Evolutionary conservation across 2,888 invertebrate species (phyloP).

Genomic region (Dusona sp.): DNA sequence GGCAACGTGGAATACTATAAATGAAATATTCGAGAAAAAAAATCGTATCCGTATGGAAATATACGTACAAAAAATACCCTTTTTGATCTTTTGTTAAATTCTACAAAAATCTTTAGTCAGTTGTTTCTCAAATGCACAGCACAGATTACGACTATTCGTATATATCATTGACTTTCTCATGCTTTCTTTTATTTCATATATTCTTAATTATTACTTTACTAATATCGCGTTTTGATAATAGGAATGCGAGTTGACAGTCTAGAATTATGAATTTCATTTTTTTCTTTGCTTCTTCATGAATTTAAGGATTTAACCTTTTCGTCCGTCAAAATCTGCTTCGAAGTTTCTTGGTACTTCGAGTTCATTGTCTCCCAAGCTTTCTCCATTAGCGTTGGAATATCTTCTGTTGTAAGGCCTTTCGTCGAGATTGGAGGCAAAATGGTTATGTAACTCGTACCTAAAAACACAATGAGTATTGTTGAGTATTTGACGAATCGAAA

Average conservation of each 20-base stretch:
- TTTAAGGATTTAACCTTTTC: slow-evolving; percentile 61
- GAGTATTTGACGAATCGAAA: slow-evolving; percentile 69
- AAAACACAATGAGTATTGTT: background rate
- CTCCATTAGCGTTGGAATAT: slow-evolving; percentile 89
- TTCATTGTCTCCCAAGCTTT: slow-evolving; percentile 89
- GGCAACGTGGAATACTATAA: background rate
- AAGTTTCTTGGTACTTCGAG: slow-evolving; percentile 86
- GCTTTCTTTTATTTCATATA: background rate
- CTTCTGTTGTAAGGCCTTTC: slow-evolving; percentile 87
- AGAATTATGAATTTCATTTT: background rate
- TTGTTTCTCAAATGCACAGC: slow-evolving; percentile 26
- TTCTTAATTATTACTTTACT: background rate
- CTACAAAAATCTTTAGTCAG: background rate
- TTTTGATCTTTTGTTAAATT: slow-evolving; percentile 7
- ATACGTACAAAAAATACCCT: slow-evolving; percentile 40
- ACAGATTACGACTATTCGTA: slow-evolving; percentile 1
- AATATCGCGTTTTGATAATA: slow-evolving; percentile 8
- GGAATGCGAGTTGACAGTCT: background rate
- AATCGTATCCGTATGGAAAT: slow-evolving; percentile 11
- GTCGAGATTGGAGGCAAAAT: slow-evolving; percentile 91
- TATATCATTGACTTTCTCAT: background rate
- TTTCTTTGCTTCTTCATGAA: slow-evolving; percentile 19
- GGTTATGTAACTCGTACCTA: slow-evolving; percentile 89
- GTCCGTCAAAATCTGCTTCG: slow-evolving; percentile 82
- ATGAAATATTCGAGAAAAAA: slow-evolving; percentile 4